phyloP scores from a whole-genome alignment of 1,140 invertebrate genomes.

The Homarus americanus region DNA sequence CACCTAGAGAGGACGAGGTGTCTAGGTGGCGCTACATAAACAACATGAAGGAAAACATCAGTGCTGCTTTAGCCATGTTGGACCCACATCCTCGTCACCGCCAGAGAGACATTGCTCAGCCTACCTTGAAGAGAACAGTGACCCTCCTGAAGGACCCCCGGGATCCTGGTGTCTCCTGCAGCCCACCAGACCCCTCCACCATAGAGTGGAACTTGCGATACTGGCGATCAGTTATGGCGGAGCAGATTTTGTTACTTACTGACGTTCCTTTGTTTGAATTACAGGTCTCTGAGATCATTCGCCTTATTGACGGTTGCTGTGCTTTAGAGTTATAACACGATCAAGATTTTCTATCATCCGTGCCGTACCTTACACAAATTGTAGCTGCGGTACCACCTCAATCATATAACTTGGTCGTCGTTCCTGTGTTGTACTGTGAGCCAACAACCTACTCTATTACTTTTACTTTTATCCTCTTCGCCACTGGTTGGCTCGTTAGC shows the following conservation, averaged over 20 bases:
- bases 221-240: neutral
- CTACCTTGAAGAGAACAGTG: neutral
- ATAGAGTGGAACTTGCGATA: neutral
- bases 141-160: neutral
- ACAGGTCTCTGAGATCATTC: neutral
- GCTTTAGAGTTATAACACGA: no score
- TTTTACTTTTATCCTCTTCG: no score
- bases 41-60: neutral
- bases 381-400: no score
- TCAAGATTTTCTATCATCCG: no score
- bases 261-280: neutral
- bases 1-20: neutral
- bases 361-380: no score
- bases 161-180: neutral
- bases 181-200: neutral
- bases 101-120: neutral
- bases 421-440: no score
- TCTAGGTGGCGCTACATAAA: neutral
- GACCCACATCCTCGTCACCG: neutral
- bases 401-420: no score
- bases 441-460: no score
- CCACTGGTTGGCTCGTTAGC: no score
- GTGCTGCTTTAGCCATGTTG: neutral
- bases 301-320: neutral
- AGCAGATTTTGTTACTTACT: neutral